Conservation (phyloP, 2,113 vertebrate genomes). For the Mixornis gularis region DNA sequence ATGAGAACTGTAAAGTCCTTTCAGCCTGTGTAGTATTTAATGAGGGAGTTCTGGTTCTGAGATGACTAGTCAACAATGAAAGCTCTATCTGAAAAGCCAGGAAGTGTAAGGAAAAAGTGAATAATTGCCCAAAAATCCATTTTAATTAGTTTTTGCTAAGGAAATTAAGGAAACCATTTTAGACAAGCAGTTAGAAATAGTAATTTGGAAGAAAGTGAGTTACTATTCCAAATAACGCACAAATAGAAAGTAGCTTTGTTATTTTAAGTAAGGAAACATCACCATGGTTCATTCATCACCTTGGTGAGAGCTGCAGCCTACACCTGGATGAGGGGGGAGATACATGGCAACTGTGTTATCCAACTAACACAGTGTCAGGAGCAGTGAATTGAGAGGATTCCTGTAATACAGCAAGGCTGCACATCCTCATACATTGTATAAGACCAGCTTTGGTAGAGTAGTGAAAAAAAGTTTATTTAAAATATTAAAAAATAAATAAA, state of each 20-base stretch:
- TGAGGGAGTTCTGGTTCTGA: neutral
- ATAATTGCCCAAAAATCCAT: neutral
- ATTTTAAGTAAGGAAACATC: neutral
- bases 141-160: neutral
- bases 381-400: neutral
- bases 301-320: neutral
- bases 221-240: neutral
- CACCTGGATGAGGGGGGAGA: neutral
- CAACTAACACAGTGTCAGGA: neutral
- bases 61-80: neutral
- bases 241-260: neutral
- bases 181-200: neutral
- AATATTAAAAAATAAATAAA: too few relatives aligned
- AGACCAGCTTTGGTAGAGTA: neutral
- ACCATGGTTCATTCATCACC: neutral
- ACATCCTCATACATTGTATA: neutral
- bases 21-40: neutral
- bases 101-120: neutral
- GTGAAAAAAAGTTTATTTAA: too few relatives aligned
- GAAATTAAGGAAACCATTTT: neutral
- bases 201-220: neutral
- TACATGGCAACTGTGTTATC: neutral
- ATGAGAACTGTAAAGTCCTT: neutral
- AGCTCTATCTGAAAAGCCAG: conserved; percentile 12
- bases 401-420: neutral